Evolutionary conservation across 1,140 invertebrate species (phyloP), one percentile per base, ranked within the genome.

Genomic region (Muscidifurax raptorellus): DNA sequence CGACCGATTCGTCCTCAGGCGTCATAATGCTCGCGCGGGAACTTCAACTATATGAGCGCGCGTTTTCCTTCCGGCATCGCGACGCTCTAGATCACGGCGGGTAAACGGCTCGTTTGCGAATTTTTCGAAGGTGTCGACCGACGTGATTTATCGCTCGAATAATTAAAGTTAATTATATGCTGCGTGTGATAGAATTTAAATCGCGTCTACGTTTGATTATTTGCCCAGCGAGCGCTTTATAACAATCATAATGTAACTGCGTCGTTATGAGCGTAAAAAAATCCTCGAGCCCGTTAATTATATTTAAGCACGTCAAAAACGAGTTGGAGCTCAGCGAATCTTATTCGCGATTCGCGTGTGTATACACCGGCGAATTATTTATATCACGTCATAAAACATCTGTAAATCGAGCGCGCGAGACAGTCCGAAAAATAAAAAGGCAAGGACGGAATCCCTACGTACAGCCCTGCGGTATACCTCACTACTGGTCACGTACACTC

Each of bases 371-470:
- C 47, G 47, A 59, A 59, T 59, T n/a, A 18, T 59, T 59, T 59
- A 59, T 32, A 59, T 32, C 71, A 36, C 71, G 22, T 74, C 71
- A 36, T 74, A 74, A 74, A 74, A 36, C 71, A 74, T 74, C 71
- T 22, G 18, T 12, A 22, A 40, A 74, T 30, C 66, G 28, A 64
- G 59, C n/a, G 59, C 59, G 59, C 59, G 18, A 30, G 12, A 59
- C 1, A 18, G 52, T 59, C 52, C 1, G 3, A 7, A 59, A 59
- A 59, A 59, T 59, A 59, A 22, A 59, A 59, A n/a, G 5, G 18
- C 52, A 59, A 59, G 52, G 52, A 59, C 52, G 18, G 6, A 22
- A 22, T n/a, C 52, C 52, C 18, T n/a, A 59, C 18, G 9, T 40
- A 40, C 36, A 40, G 36, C 36, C 9, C 59, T n/a, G 59, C 18